Base-by-base conservation (phyloP, 2,113 vertebrate genomes). In the Plestiodon gilberti region DNA sequence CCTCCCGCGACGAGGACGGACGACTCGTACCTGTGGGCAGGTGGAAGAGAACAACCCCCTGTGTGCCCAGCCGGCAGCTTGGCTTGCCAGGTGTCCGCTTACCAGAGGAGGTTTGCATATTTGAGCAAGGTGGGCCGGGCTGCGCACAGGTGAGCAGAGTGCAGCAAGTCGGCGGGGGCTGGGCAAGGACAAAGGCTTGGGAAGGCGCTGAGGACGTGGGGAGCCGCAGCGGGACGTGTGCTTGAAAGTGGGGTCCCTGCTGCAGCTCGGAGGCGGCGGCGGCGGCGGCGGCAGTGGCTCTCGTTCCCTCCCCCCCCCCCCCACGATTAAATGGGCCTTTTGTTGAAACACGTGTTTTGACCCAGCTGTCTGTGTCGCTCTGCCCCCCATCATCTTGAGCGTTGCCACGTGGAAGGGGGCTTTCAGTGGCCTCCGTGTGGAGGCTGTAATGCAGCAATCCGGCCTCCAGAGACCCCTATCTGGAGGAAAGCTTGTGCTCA, bases 91-190 rank as follows among this genome's bases (percentile, higher is more conserved):
- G 81, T 87, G 69, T 70, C 90, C 62, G 71, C 79, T 22, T 82
- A 84, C 69, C 74, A 33, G 52, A 0, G 5, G 1, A 17, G 87
- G 74, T 89, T 81, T 88, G 74, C 82, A 83, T 78, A 85, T 11
- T 25, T 88, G 91, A 90, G 78, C 89, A 94, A 93, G 91, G 94
- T 94, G 93, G 94, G 95, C 90, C 87, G 94, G 93, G 93, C 85
- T 10, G 91, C 87, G 84, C 84, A 85, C 87, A 30, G 10, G 79
- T 30, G 89, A 40, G 89, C 84, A 86, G 85, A 74, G 70, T 64
- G 20, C 35, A 64, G 62, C 59, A 67, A 40, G 43, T 8, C 43
- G 4, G 43, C 55, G 52, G 52, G 13, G 52, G 52, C 6, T 8
- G 52, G 52, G 6, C 6, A 55, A 13, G 13, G 52, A 55, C 52